Evolutionary conservation across 2,113 vertebrate genomes (phyloP).

Genomic region (Synodontis membranacea): DNA sequence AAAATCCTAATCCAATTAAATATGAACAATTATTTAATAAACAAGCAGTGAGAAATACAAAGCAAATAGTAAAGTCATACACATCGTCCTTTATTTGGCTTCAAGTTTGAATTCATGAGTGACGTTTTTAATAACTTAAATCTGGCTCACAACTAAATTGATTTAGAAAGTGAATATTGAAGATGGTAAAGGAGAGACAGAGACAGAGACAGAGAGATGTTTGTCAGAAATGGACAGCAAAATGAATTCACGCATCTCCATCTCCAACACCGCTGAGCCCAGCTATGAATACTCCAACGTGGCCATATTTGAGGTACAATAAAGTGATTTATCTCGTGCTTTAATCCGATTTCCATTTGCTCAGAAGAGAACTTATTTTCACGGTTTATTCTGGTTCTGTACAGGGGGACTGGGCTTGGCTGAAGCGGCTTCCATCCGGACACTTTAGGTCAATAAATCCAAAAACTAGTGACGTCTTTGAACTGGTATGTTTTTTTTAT

Average conservation of each 20-base stretch:
- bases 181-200: constrained; percentile 50
- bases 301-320: constrained; percentile 62
- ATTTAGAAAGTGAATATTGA: constrained; percentile 57
- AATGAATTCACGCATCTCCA: constrained; percentile 39
- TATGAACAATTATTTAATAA: neutral
- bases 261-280: constrained; percentile 53
- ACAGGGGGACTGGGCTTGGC: constrained; percentile 65
- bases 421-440: constrained; percentile 62
- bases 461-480: constrained; percentile 56
- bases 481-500: neutral
- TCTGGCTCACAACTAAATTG: neutral
- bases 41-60: neutral
- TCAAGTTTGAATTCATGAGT: neutral
- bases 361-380: neutral
- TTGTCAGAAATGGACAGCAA: constrained; percentile 46
- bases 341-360: neutral
- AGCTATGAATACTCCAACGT: constrained; percentile 67
- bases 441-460: constrained; percentile 55
- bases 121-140: neutral
- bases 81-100: neutral
- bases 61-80: neutral
- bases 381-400: neutral
- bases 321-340: neutral
- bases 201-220: constrained; percentile 38
- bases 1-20: neutral